Percentiles rank a stretch among this genome's conserved stretches.
Evolutionary conservation across 2,113 vertebrate genomes (phyloP).

Genomic region (Desmodus rotundus): DNA sequence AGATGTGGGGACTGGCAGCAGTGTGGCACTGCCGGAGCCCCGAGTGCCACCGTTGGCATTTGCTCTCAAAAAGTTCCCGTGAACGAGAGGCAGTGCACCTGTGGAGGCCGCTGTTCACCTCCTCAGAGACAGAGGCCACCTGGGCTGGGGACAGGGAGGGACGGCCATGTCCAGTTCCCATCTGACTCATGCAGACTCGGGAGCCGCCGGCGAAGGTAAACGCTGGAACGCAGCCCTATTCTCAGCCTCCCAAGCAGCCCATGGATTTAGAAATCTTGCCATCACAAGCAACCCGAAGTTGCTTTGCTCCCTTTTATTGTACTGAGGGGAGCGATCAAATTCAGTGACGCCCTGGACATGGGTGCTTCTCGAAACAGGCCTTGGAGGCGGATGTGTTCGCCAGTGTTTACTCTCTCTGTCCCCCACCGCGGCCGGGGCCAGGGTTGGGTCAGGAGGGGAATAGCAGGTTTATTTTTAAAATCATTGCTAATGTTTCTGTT

Average conservation of each 20-base stretch:
- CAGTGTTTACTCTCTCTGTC: not conserved
- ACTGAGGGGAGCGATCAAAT: not conserved
- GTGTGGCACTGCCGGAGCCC: rapidly evolving
- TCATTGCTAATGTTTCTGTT: not conserved
- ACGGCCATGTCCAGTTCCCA: rapidly evolving
- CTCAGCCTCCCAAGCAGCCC: not conserved
- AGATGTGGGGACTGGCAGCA: rapidly evolving
- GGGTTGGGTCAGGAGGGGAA: rapidly evolving
- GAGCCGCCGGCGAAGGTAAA: not conserved
- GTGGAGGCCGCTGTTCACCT: rapidly evolving
- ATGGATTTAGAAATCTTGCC: not conserved
- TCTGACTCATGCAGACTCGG: rapidly evolving
- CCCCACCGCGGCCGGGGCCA: rapidly evolving
- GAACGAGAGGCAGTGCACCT: rapidly evolving
- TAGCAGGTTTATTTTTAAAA: not conserved
- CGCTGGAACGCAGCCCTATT: not conserved
- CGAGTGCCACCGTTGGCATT: rapidly evolving
- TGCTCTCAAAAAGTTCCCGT: not conserved
- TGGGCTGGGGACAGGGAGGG: not conserved
- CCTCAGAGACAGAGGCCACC: not conserved
- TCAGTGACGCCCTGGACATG: not conserved
- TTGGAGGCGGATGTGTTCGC: not conserved
- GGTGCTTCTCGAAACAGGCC: not conserved
- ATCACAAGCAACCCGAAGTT: not conserved
- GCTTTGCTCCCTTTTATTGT: not conserved